Percentiles rank a stretch among this genome's conserved stretches.
Evolutionary conservation across 2,888 invertebrate species (phyloP).

Genomic region (Boloria selene): DNA sequence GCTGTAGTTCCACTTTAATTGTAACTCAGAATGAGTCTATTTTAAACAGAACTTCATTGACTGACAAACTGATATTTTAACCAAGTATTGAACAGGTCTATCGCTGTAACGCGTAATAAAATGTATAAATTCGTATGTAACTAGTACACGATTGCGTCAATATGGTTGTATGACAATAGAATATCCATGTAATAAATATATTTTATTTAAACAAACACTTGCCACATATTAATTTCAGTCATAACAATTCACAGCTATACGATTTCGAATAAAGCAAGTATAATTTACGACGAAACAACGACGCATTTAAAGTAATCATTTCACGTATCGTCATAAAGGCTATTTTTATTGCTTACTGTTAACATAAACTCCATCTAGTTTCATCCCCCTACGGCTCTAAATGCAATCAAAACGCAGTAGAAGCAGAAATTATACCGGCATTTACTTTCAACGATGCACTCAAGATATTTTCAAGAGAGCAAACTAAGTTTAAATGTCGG

Average conservation of each 20-base stretch:
- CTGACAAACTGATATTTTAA: no score
- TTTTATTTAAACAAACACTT: background rate
- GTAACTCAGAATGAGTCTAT: no score
- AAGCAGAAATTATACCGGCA: conserved; percentile 74
- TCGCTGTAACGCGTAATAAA: no score
- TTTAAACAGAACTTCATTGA: no score
- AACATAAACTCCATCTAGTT: conserved; percentile 77
- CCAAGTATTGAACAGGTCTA: no score
- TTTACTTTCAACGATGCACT: conserved; percentile 81
- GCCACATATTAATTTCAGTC: background rate
- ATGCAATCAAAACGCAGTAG: conserved; percentile 78
- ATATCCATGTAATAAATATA: background rate
- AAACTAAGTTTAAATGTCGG: conserved; percentile 62
- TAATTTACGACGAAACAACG: conserved; percentile 54
- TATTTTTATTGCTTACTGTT: conserved; percentile 78
- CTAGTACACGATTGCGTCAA: no score
- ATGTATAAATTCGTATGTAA: no score
- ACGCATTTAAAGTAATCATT: conserved; percentile 71
- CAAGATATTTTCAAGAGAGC: conserved; percentile 69
- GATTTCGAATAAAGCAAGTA: conserved; percentile 39
- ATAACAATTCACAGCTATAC: conserved; percentile 34
- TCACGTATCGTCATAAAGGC: conserved; percentile 80
- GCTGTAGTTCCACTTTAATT: no score
- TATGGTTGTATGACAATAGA: background rate
- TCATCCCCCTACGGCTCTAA: conserved; percentile 74